Percentiles rank a stretch among this genome's conserved stretches.
Conservation (phyloP, 1,140 invertebrate species). For the Spodoptera frugiperda region DNA sequence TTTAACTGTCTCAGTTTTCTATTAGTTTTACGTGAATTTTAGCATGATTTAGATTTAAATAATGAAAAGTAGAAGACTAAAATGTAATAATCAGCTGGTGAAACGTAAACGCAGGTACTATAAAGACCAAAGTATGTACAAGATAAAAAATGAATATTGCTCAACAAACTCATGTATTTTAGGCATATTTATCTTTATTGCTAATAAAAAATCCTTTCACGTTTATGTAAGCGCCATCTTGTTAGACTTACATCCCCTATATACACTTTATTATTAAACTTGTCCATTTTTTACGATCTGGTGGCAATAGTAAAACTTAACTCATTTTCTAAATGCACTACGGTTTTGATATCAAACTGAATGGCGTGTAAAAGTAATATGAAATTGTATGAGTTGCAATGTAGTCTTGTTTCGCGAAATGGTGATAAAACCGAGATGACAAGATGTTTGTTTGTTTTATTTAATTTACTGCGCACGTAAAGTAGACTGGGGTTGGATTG, state of each 20-base stretch:
- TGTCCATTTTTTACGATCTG: conserved; percentile 4
- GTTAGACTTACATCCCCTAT: background rate
- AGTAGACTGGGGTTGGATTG: background rate
- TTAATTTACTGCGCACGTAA: background rate
- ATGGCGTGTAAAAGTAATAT: conserved; percentile 26
- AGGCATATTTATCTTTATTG: conserved; percentile 17
- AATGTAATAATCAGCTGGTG: too few relatives aligned
- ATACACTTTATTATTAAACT: conserved; percentile 19
- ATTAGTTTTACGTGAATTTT: too few relatives aligned
- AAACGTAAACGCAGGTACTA: too few relatives aligned
- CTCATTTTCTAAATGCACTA: conserved; percentile 23
- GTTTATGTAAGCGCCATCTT: background rate
- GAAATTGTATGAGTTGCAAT: background rate
- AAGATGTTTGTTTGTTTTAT: conserved; percentile 23
- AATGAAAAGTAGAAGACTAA: too few relatives aligned
- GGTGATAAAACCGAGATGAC: conserved; percentile 10
- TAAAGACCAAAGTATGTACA: too few relatives aligned
- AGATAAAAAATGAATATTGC: background rate
- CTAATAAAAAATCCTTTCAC: conserved; percentile 11
- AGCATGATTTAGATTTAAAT: too few relatives aligned
- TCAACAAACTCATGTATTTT: background rate
- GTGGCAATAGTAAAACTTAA: conserved; percentile 13
- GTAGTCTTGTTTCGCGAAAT: conserved; percentile 2
- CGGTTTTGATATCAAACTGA: conserved; percentile 11
- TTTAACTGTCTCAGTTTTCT: too few relatives aligned